These are phyloP conservation scores for Tympanoctomys barrerae DNA, from an alignment of 2,797 vertebrate species.

Conservation along the genomic window DNA sequence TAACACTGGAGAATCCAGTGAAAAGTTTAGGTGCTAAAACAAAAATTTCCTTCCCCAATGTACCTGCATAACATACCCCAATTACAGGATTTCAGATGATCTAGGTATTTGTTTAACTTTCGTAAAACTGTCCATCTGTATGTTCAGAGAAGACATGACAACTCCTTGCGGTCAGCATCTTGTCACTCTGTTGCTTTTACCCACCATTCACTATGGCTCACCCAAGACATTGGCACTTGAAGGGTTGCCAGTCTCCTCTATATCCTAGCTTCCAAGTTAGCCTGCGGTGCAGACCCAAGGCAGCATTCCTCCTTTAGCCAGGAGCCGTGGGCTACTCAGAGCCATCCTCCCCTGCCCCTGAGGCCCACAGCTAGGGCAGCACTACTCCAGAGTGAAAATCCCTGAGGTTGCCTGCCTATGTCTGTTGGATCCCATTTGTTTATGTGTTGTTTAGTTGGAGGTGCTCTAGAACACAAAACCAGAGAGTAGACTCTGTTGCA, in stretches of 20 bases:
- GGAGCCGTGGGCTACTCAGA: not conserved
- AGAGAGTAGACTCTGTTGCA: not conserved
- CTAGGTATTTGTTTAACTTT: not conserved
- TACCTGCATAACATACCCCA: too few relatives aligned
- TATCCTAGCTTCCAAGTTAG: not conserved
- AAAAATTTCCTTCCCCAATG: not conserved
- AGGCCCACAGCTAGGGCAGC: not conserved
- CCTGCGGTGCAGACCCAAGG: fast-evolving
- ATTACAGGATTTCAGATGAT: not conserved
- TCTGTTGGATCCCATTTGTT: not conserved
- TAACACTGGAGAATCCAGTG: not conserved
- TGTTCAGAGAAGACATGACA: not conserved
- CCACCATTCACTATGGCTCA: not conserved
- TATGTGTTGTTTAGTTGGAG: not conserved
- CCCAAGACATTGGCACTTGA: not conserved
- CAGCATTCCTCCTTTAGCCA: not conserved
- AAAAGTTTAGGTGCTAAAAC: not conserved
- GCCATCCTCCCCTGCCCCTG: not conserved
- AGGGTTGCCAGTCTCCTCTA: not conserved
- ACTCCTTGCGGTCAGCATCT: not conserved
- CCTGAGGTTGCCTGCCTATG: not conserved
- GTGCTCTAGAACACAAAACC: not conserved
- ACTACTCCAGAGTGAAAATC: not conserved
- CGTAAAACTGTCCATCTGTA: not conserved
- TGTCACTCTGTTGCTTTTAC: not conserved